phyloP scores from a whole-genome alignment of 2,113 vertebrate genomes.

The Ceyx cyanopectus region DNA sequence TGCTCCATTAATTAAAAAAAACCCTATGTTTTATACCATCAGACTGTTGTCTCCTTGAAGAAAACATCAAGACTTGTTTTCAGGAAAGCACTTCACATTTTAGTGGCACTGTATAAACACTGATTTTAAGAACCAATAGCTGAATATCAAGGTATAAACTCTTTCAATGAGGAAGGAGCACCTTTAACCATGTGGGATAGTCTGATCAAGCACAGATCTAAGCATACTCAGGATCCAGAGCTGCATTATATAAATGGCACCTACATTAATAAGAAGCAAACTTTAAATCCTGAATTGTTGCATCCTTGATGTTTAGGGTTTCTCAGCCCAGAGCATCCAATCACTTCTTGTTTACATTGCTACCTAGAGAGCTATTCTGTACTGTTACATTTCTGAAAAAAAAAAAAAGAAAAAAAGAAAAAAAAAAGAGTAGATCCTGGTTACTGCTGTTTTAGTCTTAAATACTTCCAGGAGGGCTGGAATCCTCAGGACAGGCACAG shows the following conservation, averaged over 20 bases:
- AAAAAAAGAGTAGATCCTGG: neutral
- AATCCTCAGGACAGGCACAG: neutral
- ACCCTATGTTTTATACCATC: neutral
- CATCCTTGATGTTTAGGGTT: neutral
- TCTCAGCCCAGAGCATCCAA: neutral
- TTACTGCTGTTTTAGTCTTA: neutral
- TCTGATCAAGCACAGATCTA: neutral
- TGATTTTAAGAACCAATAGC: neutral
- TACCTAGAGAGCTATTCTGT: neutral
- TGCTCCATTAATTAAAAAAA: neutral
- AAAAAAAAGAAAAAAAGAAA: too few species aligned
- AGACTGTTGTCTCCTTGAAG: neutral
- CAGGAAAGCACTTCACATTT: neutral
- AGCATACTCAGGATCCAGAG: neutral
- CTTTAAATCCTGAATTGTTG: neutral
- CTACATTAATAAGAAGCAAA: neutral
- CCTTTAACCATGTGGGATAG: neutral
- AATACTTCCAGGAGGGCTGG: neutral
- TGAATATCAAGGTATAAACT: neutral
- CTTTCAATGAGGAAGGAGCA: neutral
- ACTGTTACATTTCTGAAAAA: neutral
- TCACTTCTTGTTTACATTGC: neutral
- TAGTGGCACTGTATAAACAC: neutral
- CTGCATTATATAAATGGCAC: neutral
- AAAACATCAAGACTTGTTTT: neutral